phyloP scores from a whole-genome alignment of 53 echinoderm and acorn worm species.

The Echinarachnius parma region DNA sequence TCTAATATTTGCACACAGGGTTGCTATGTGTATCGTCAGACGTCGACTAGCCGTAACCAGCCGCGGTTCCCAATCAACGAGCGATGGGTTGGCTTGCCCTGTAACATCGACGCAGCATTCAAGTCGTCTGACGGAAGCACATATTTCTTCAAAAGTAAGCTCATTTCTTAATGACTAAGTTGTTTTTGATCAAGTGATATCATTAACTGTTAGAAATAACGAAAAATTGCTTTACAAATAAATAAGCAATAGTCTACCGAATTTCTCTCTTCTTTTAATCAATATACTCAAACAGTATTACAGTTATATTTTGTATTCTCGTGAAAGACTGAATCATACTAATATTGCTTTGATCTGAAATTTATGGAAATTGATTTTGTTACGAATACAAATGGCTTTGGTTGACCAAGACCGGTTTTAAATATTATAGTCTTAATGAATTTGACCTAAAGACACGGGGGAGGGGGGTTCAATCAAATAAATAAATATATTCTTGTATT shows the following conservation, averaged over 20 bases:
- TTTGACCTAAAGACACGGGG: background rate
- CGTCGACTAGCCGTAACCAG: background rate
- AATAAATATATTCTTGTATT: no score
- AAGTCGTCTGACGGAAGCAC: conserved; percentile 11
- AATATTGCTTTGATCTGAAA: no score
- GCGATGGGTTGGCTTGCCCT: conserved; percentile 60
- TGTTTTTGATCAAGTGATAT: background rate
- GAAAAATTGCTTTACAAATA: no score
- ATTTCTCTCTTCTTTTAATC: background rate
- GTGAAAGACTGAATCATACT: no score
- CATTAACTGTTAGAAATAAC: no score
- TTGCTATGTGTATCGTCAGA: conserved; percentile 42
- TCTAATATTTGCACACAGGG: conserved; percentile 20
- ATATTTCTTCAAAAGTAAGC: conserved; percentile 62
- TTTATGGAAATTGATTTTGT: no score
- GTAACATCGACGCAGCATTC: conserved; percentile 50
- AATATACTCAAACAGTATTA: no score
- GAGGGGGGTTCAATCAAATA: no score
- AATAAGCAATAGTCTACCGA: background rate
- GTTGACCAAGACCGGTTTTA: no score
- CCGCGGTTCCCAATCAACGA: conserved; percentile 2
- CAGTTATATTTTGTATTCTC: no score
- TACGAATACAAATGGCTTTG: no score
- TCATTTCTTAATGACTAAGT: background rate
- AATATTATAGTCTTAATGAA: background rate